A percentile compares a stretch with the other conserved stretches of the same genome.
Conservation (phyloP, 2,888 invertebrate genomes). For the Apoderus coryli region DNA sequence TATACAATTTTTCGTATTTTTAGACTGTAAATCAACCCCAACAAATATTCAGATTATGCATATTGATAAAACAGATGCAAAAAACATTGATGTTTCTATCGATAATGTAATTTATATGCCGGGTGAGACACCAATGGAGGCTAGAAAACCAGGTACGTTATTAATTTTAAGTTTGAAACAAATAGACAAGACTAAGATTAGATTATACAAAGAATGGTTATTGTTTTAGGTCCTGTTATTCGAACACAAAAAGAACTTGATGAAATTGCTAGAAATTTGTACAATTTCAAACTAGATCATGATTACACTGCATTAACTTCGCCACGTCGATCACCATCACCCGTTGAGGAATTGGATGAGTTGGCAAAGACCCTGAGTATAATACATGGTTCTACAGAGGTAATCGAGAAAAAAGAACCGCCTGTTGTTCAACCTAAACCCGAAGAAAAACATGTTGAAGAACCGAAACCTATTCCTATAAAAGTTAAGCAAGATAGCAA, state of each 20-base stretch:
- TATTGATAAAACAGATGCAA: constrained; percentile 29
- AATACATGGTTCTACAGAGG: constrained; percentile 24
- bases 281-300: constrained; percentile 61
- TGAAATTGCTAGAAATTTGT: constrained; percentile 30
- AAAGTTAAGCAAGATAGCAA: not conserved
- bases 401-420: constrained; percentile 15
- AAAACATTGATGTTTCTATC: constrained; percentile 31
- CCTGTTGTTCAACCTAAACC: too few species aligned
- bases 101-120: constrained; percentile 33
- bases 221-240: too few species aligned
- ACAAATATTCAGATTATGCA: constrained; percentile 30
- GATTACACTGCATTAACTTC: constrained; percentile 63
- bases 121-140: too few species aligned
- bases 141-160: too few species aligned
- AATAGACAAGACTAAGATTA: too few species aligned
- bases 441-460: too few species aligned
- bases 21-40: constrained; percentile 26
- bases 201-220: too few species aligned
- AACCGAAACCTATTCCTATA: constrained; percentile 14
- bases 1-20: too few species aligned
- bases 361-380: constrained; percentile 30
- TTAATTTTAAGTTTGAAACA: too few species aligned
- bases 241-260: constrained; percentile 37
- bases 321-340: constrained; percentile 37
- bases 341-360: constrained; percentile 27